These are phyloP conservation scores for Phortica magna DNA, from an alignment of 2,888 invertebrate genomes.

Conservation along the genomic window DNA sequence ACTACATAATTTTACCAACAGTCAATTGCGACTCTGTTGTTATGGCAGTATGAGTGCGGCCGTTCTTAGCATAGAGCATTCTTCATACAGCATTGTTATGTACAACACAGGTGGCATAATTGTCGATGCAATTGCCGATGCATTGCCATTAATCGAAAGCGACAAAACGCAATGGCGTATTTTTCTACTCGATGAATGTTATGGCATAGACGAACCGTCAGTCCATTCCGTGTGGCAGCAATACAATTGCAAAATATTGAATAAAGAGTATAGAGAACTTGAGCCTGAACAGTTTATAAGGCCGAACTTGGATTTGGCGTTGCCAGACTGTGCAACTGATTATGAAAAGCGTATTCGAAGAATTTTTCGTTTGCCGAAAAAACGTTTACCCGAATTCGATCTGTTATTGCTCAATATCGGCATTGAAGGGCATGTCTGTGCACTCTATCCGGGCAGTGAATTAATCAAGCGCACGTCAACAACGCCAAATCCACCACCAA, in stretches of 20 bases:
- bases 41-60: no score
- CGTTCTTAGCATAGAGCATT: no score
- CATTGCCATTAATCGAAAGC: not conserved
- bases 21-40: no score
- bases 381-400: not conserved
- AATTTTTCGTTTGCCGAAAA: not conserved
- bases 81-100: no score
- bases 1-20: no score
- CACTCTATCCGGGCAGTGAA: not conserved
- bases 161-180: not conserved
- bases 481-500: no score
- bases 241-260: not conserved
- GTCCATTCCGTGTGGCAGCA: not conserved
- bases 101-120: not conserved
- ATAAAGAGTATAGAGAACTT: not conserved
- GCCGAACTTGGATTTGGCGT: not conserved
- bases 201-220: not conserved
- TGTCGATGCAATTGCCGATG: not conserved
- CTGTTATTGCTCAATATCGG: not conserved
- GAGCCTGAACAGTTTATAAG: not conserved
- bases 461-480: not conserved
- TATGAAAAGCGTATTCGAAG: not conserved
- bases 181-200: not conserved
- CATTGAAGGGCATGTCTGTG: not conserved
- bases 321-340: not conserved